Conservation (phyloP, 1,140 invertebrate species). For the Cryptotermes secundus region DNA sequence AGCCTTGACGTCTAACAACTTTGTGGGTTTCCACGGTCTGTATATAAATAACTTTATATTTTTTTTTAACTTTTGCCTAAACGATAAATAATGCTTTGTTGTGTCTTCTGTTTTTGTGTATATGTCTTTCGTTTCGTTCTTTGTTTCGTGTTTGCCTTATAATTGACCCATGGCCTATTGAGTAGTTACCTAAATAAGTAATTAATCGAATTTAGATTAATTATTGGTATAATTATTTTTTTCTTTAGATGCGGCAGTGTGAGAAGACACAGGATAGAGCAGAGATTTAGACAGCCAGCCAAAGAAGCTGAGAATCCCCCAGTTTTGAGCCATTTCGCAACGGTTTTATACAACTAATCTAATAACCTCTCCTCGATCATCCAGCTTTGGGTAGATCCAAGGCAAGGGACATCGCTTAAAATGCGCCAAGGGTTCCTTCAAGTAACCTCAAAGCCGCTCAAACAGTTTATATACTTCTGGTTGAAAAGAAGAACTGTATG, state of each 20-base stretch:
- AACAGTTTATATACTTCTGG: neutral
- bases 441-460: neutral
- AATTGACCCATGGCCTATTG: too few species aligned
- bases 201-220: too few species aligned
- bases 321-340: neutral
- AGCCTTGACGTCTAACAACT: too few species aligned
- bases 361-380: neutral
- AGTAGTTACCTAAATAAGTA: too few species aligned
- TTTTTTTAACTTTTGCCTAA: too few species aligned
- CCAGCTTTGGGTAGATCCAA: neutral
- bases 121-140: too few species aligned
- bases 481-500: neutral
- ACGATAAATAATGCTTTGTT: too few species aligned
- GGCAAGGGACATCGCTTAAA: neutral
- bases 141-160: too few species aligned
- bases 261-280: neutral
- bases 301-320: neutral
- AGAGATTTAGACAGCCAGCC: neutral
- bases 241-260: neutral
- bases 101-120: too few species aligned
- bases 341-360: neutral
- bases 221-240: too few species aligned
- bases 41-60: too few species aligned
- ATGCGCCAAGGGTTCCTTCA: neutral
- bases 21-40: too few species aligned